These are phyloP conservation scores for Peromyscus attwateri DNA, from an alignment of 2,797 vertebrate genomes.

Conservation along the genomic window DNA sequence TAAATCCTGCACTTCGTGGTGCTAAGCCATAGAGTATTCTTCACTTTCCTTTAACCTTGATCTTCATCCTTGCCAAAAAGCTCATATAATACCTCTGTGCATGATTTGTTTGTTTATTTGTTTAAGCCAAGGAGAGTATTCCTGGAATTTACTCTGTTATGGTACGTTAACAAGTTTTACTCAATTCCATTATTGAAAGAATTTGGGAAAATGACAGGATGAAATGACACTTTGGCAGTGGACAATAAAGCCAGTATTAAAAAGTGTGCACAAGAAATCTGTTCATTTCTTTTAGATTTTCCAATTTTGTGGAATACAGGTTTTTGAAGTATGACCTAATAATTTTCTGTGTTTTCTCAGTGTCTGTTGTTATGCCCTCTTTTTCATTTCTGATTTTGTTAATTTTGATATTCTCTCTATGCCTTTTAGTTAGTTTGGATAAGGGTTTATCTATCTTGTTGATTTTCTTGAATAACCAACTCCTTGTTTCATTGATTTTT, in stretches of 20 bases:
- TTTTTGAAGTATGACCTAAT: no score
- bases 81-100: not conserved
- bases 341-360: no score
- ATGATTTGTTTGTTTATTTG: not conserved
- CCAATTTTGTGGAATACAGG: no score
- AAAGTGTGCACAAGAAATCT: no score
- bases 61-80: not conserved
- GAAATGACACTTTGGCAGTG: not conserved
- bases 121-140: not conserved
- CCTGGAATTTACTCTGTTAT: constrained; percentile 15
- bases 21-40: not conserved
- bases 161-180: not conserved
- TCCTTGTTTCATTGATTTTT: no score
- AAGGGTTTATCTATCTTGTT: no score
- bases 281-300: no score
- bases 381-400: no score
- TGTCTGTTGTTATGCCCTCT: no score
- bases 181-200: not conserved
- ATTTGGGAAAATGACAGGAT: not conserved
- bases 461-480: no score
- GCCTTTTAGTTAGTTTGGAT: no score
- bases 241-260: not conserved
- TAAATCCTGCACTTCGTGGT: not conserved
- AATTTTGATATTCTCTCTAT: no score
- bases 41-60: not conserved